Evolutionary conservation across 2,113 vertebrate species (phyloP).

Genomic region (Xyliphius kryptos): DNA sequence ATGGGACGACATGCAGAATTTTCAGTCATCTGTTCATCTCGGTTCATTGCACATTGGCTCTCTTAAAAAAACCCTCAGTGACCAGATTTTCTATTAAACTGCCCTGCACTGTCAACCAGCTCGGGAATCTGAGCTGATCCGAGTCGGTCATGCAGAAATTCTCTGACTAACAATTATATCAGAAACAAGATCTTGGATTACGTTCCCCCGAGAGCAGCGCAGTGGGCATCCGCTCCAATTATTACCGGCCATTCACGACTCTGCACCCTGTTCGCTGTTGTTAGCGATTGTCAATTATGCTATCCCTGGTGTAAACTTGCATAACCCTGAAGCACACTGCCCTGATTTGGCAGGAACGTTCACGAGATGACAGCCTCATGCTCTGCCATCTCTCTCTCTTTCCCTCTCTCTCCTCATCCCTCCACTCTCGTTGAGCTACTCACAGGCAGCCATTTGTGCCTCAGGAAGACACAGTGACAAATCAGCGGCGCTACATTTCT

Average conservation of each 20-base stretch:
- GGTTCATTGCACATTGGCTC: too few species aligned
- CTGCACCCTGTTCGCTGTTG: conserved; percentile 67
- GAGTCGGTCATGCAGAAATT: conserved; percentile 77
- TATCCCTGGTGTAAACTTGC: conserved; percentile 72
- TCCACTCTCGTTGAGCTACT: conserved; percentile 37
- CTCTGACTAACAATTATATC: conserved; percentile 83
- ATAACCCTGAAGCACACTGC: conserved; percentile 70
- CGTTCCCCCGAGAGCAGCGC: conserved; percentile 64
- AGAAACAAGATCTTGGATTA: conserved; percentile 79
- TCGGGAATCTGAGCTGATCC: conserved; percentile 70
- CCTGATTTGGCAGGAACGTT: conserved; percentile 68
- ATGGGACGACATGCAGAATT: too few species aligned
- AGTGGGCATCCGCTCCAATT: conserved; percentile 75
- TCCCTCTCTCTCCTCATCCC: conserved; percentile 28
- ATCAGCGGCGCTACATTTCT: conserved; percentile 29
- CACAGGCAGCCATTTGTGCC: conserved; percentile 32
- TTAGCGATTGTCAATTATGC: conserved; percentile 77
- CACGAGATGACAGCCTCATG: conserved; percentile 63
- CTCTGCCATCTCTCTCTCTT: conserved; percentile 28
- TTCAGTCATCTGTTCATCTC: too few species aligned
- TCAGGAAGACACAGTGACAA: conserved; percentile 39
- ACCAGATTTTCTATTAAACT: conserved; percentile 79
- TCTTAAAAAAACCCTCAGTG: conserved; percentile 68
- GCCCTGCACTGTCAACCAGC: conserved; percentile 75
- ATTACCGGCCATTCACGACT: conserved; percentile 76